Base-by-base conservation (phyloP, 2,888 invertebrate genomes). In the Dermolepida albohirtum region DNA sequence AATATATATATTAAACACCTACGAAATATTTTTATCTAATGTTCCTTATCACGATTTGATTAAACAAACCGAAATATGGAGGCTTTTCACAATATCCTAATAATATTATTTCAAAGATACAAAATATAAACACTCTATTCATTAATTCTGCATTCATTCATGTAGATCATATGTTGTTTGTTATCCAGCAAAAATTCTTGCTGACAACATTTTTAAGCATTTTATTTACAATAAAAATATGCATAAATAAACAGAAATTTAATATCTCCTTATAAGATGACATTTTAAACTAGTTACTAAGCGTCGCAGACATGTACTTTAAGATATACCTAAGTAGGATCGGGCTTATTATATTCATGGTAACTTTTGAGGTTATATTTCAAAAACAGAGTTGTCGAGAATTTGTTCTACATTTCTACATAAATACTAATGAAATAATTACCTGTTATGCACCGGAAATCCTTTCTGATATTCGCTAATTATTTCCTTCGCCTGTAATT, bases 351-450 rank as follows among this genome's bases (percentile, higher is more conserved):
- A 43, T 29, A 7, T 12, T 11, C 59, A 34, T 44, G 59, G 59
- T 59, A 59, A 27, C 44, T 59, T 44, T 59, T 59, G 47, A 59
- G 59, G 59, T 59, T 59, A 59, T 34, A 34, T 34, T 34, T 34
- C 34, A 14, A 44, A 44, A 44, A 59, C 54, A 59, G n/a, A 29
- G 47, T 34, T 34, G 22, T 22, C 22, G 29, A 17, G 27, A 59
- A 27, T 59, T 34, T 10, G 34, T 5, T 34, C 34, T 34, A 34
- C 34, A 34, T 34, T 64, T 64, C 51, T 64, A 52, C 22, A 12
- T 14, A 2, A 64, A 64, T 6, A 40, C 17, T 29, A 12, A 52
- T 10, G 27, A 40, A 22, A 43, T 43, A 50, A 39, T 29, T 52
- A 64, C 64, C 64, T 64, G 17, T 11, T 41, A 12, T 29, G 27